Conservation (phyloP, 2,888 invertebrate genomes). For the Ephialtes manifestator region DNA sequence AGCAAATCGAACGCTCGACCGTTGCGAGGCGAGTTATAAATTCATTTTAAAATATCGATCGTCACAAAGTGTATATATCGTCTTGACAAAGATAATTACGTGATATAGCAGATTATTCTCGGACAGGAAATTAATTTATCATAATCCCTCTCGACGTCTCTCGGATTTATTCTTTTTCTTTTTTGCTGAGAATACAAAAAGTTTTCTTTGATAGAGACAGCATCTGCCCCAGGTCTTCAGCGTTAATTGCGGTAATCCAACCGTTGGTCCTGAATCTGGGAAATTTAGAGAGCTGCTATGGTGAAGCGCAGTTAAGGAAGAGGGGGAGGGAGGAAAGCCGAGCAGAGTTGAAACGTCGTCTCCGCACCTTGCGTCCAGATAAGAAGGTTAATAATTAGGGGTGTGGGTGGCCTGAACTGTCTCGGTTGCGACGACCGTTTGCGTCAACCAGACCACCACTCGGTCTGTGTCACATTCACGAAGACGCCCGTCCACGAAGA, state of each 20-base stretch:
- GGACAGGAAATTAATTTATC: slow-evolving; percentile 30
- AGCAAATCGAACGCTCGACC: no score
- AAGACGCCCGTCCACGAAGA: slow-evolving; percentile 27
- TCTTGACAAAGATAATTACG: neutral
- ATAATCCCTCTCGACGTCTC: slow-evolving; percentile 10
- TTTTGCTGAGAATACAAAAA: neutral
- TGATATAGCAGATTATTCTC: neutral
- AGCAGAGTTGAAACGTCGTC: slow-evolving; percentile 44
- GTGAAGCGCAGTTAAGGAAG: neutral
- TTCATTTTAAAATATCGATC: no score
- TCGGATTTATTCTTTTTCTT: neutral
- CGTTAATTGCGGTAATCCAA: slow-evolving; percentile 63
- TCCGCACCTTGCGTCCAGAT: slow-evolving; percentile 62
- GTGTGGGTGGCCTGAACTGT: slow-evolving; percentile 61
- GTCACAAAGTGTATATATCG: no score
- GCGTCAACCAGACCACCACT: neutral
- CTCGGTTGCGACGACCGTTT: slow-evolving; percentile 35
- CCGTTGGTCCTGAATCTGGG: slow-evolving; percentile 51
- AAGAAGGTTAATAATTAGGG: slow-evolving; percentile 78
- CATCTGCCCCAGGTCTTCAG: slow-evolving; percentile 18
- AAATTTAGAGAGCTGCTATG: slow-evolving; percentile 42
- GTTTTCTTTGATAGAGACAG: neutral
- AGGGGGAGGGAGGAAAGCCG: slow-evolving; percentile 24
- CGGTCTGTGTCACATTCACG: slow-evolving; percentile 18
- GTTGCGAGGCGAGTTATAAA: no score